phyloP scores from a whole-genome alignment of 2,797 vertebrate genomes.

The Scolopax rusticola region DNA sequence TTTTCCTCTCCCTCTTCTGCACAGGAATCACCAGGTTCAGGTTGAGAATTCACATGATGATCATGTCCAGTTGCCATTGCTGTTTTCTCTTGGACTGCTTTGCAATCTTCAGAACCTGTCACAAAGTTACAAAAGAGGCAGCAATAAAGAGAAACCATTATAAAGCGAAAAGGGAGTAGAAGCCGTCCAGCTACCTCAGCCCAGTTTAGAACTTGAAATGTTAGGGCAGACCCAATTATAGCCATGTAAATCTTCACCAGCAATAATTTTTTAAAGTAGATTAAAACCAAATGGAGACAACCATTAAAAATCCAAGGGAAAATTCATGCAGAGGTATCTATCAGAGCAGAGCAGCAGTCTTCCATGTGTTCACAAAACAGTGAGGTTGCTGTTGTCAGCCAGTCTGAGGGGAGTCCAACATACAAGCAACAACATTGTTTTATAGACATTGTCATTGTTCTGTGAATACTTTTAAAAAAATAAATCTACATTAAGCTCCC shows the following conservation, averaged over 20 bases:
- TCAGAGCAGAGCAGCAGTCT: not conserved
- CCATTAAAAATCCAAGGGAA: not conserved
- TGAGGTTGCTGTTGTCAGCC: not conserved
- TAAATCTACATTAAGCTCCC: not conserved
- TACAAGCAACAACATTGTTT: not conserved
- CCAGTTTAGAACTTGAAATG: not conserved
- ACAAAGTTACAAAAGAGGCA: constrained; percentile 41
- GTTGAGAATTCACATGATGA: constrained; percentile 73
- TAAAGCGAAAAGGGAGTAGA: not conserved
- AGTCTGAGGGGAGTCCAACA: not conserved
- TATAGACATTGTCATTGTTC: not conserved
- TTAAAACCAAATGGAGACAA: not conserved
- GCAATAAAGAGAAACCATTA: not conserved
- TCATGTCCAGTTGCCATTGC: constrained; percentile 75
- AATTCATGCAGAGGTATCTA: constrained; percentile 20
- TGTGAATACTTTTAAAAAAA: not conserved
- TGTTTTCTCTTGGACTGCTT: constrained; percentile 86
- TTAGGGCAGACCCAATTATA: not conserved
- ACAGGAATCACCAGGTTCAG: constrained; percentile 78
- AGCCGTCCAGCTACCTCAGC: not conserved
- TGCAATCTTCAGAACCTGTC: constrained; percentile 64
- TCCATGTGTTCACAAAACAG: not conserved
- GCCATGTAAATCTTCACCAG: not conserved
- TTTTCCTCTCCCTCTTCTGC: constrained; percentile 79
- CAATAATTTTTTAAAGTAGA: not conserved